These are phyloP conservation scores for Corynorhinus townsendii DNA, from an alignment of 2,113 vertebrate species.

Conservation along the genomic window DNA sequence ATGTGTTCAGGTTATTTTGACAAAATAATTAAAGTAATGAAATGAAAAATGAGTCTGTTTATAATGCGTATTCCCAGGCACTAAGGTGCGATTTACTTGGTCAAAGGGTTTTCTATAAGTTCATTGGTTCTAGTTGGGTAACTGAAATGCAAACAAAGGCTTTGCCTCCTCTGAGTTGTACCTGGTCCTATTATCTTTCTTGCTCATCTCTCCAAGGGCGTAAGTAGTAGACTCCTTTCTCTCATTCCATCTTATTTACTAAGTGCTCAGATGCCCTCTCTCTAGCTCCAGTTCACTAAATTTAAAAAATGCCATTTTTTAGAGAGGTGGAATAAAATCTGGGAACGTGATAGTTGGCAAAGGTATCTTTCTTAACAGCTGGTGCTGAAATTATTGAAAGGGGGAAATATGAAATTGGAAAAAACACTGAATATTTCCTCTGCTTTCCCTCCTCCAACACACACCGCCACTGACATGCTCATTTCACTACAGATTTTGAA, in stretches of 20 bases:
- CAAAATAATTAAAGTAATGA: constrained; percentile 42
- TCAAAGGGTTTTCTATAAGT: not conserved
- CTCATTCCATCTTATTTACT: not conserved
- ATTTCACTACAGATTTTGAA: not conserved
- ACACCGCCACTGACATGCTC: not conserved
- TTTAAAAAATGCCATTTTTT: not conserved
- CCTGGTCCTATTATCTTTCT: not conserved
- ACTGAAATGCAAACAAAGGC: not conserved
- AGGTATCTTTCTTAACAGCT: not conserved
- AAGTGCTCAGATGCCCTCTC: not conserved
- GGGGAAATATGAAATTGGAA: not conserved
- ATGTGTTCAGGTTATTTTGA: not conserved
- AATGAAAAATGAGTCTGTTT: constrained; percentile 8
- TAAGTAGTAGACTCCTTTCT: not conserved
- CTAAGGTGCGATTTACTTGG: not conserved
- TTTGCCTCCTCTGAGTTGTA: not conserved
- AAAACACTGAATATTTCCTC: not conserved
- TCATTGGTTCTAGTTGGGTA: not conserved
- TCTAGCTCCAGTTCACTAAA: not conserved
- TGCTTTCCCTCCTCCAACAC: not conserved
- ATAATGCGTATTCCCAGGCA: not conserved
- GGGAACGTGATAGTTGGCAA: not conserved
- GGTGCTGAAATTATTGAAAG: not conserved
- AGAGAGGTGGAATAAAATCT: not conserved
- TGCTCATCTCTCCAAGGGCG: not conserved